Conservation (phyloP, 2,113 vertebrate genomes). For the Girardinichthys multiradiatus region DNA sequence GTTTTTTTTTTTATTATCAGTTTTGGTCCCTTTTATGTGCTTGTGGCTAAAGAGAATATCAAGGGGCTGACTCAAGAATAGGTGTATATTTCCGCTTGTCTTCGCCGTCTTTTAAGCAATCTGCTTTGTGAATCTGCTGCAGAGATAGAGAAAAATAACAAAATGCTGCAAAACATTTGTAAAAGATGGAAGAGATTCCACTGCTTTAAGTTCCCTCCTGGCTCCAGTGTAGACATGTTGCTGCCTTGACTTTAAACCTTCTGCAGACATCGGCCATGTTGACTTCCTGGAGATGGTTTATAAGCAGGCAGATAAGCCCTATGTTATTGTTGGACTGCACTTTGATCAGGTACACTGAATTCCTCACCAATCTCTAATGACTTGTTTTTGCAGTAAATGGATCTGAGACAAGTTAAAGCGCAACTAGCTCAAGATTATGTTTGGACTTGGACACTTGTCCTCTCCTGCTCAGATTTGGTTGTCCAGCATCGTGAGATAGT, state of each 20-base stretch:
- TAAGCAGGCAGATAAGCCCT: conserved; percentile 85
- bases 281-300: conserved; percentile 91
- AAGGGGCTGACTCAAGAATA: too few relatives aligned
- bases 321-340: conserved; percentile 91
- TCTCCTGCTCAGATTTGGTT: not conserved
- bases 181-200: too few relatives aligned
- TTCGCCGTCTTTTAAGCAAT: too few relatives aligned
- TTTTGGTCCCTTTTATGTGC: too few relatives aligned
- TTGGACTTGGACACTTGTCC: not conserved
- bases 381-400: not conserved
- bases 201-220: too few relatives aligned
- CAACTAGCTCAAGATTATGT: not conserved
- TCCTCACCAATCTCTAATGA: not conserved
- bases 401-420: conserved; percentile 10
- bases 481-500: not conserved
- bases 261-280: conserved; percentile 91
- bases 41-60: too few relatives aligned
- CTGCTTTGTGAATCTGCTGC: too few relatives aligned
- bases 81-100: too few relatives aligned
- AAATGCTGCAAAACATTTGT: too few relatives aligned
- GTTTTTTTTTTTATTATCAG: too few relatives aligned
- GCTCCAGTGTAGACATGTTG: not conserved
- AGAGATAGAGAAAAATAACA: too few relatives aligned
- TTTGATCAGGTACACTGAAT: conserved; percentile 87
- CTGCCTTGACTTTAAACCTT: conserved; percentile 72